phyloP scores from a whole-genome alignment of 1,140 invertebrate species.

The Rhyacophila brunnea region DNA sequence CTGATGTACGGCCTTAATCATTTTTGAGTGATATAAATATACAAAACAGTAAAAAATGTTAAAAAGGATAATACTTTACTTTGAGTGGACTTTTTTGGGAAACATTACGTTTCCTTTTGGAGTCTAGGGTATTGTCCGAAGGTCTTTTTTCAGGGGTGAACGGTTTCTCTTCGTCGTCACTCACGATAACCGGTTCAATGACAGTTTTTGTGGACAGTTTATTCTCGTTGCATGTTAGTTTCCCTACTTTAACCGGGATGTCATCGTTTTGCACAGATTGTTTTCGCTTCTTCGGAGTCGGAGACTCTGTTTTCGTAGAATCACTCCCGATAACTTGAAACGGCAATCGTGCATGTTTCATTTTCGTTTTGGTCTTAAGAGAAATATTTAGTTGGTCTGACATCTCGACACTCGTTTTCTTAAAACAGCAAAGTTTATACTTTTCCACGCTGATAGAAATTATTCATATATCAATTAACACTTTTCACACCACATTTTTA shows the following conservation, averaged over 20 bases:
- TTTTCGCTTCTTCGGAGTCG: constrained; percentile 18
- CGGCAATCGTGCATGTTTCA: constrained; percentile 45
- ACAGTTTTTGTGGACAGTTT: not conserved
- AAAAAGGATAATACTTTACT: no score
- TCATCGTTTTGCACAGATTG: constrained; percentile 16
- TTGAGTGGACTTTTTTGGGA: no score
- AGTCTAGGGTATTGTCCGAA: not conserved
- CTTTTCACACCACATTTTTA: not conserved
- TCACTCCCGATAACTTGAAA: constrained; percentile 33
- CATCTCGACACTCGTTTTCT: constrained; percentile 10
- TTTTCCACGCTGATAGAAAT: no score
- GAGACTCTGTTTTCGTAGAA: constrained; percentile 5
- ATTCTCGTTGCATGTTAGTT: constrained; percentile 1
- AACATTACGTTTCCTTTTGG: not conserved
- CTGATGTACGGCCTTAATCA: no score
- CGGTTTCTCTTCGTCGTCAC: constrained; percentile 9
- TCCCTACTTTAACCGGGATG: constrained; percentile 13
- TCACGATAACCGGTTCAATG: constrained; percentile 7
- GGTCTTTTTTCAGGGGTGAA: not conserved
- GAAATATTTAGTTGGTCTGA: constrained; percentile 19
- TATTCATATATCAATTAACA: no score
- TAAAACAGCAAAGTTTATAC: no score
- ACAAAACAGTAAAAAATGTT: no score
- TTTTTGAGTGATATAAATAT: no score
- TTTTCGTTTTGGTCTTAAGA: constrained; percentile 40